Percentiles rank a stretch among this genome's conserved stretches.
Conservation (phyloP, 1,140 invertebrate genomes). For the Drosophila malerkotliana region DNA sequence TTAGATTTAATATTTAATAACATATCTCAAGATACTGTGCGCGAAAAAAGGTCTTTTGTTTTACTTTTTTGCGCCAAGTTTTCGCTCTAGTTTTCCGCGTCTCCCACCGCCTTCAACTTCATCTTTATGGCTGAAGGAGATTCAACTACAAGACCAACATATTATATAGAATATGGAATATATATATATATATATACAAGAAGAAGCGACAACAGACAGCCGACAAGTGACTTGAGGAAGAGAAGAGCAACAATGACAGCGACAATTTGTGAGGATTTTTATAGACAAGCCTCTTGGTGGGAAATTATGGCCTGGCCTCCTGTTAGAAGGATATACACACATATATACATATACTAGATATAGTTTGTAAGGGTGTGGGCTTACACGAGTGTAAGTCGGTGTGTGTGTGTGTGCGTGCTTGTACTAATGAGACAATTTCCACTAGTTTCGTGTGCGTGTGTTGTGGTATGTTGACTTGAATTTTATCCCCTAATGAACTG, state of each 20-base stretch:
- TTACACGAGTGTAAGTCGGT: background rate
- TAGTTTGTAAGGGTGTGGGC: constrained; percentile 4
- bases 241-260: constrained; percentile 8
- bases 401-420: constrained; percentile 26
- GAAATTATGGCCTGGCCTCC: constrained; percentile 40
- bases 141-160: constrained; percentile 12
- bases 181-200: background rate
- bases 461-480: constrained; percentile 55
- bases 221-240: constrained; percentile 2
- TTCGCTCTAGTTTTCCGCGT: background rate
- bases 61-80: background rate
- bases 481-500: constrained; percentile 73
- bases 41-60: constrained; percentile 29
- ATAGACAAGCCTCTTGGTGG: constrained; percentile 37
- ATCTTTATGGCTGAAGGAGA: constrained; percentile 29
- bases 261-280: constrained; percentile 37
- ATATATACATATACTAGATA: background rate
- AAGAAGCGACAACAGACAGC: background rate
- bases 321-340: constrained; percentile 5
- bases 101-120: background rate
- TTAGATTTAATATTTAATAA: background rate
- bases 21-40: constrained; percentile 10
- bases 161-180: background rate
- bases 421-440: constrained; percentile 75
- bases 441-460: constrained; percentile 45